phyloP scores from a whole-genome alignment of 2,797 vertebrate species.

The Poeciliopsis paucimaculata region DNA sequence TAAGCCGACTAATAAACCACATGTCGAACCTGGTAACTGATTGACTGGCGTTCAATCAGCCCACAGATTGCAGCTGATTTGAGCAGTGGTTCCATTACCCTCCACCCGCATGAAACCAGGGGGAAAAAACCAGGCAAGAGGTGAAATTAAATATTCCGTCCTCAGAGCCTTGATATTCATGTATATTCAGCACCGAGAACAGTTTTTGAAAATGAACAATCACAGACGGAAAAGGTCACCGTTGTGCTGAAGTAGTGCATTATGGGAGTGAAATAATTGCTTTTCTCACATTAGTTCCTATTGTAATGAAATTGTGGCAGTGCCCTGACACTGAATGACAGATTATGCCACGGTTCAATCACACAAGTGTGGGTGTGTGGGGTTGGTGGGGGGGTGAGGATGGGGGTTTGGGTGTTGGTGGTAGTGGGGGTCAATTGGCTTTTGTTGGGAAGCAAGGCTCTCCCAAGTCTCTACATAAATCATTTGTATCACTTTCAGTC shows the following conservation, averaged over 20 bases:
- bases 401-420: background rate
- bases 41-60: constrained; percentile 12
- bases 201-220: constrained; percentile 74
- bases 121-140: constrained; percentile 34
- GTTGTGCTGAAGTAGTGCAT: constrained; percentile 75
- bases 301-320: constrained; percentile 76
- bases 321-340: constrained; percentile 63
- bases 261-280: constrained; percentile 78
- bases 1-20: constrained; percentile 14
- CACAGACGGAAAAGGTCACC: constrained; percentile 73
- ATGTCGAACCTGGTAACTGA: background rate
- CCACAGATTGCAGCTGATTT: constrained; percentile 9
- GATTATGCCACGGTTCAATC: constrained; percentile 69
- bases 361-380: constrained; percentile 31
- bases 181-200: constrained; percentile 62
- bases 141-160: constrained; percentile 61
- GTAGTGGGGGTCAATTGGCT: constrained; percentile 59
- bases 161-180: constrained; percentile 63
- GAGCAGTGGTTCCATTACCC: constrained; percentile 45
- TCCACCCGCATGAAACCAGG: constrained; percentile 1
- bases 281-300: constrained; percentile 78
- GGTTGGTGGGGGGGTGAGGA: background rate
- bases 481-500: constrained; percentile 61
- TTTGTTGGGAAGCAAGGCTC: constrained; percentile 58
- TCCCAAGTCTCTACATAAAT: constrained; percentile 56